Percentiles rank a stretch among this genome's conserved stretches.
phyloP scores from a whole-genome alignment of 2,113 vertebrate genomes.

The Melanerpes aurifrons region DNA sequence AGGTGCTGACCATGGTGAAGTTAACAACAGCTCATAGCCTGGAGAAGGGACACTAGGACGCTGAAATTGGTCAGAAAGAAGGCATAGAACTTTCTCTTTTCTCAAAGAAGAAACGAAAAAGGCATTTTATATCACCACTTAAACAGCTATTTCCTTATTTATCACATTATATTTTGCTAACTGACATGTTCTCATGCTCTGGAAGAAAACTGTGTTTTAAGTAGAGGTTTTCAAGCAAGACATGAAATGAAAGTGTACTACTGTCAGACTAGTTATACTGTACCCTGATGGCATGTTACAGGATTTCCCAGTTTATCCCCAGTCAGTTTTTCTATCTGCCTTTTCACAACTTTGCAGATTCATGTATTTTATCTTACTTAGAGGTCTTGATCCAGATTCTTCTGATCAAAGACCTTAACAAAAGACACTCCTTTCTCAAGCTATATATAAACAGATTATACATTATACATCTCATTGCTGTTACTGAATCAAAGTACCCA shows the following conservation, averaged over 20 bases:
- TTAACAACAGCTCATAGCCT: not conserved
- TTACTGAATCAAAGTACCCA: not conserved
- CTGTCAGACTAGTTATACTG: accelerated
- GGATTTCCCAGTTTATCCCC: not conserved
- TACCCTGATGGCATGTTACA: not conserved
- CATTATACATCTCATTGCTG: not conserved
- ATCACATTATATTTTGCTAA: not conserved
- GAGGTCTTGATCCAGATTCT: not conserved
- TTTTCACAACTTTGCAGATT: not conserved
- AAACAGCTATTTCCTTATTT: not conserved
- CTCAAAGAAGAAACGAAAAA: not conserved
- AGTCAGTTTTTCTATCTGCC: not conserved
- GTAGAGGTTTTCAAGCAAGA: not conserved
- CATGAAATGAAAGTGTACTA: not conserved
- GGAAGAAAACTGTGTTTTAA: not conserved
- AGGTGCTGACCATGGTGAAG: not conserved
- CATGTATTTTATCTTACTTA: not conserved
- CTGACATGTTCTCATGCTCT: not conserved
- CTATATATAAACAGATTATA: not conserved
- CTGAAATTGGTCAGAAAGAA: not conserved
- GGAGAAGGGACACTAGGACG: not conserved
- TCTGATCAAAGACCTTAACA: not conserved
- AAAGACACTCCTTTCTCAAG: not conserved
- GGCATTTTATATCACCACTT: not conserved
- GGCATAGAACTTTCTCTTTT: not conserved